Conservation (phyloP, 92 coral and sea anemone genomes). For the Palythoa grandis region DNA sequence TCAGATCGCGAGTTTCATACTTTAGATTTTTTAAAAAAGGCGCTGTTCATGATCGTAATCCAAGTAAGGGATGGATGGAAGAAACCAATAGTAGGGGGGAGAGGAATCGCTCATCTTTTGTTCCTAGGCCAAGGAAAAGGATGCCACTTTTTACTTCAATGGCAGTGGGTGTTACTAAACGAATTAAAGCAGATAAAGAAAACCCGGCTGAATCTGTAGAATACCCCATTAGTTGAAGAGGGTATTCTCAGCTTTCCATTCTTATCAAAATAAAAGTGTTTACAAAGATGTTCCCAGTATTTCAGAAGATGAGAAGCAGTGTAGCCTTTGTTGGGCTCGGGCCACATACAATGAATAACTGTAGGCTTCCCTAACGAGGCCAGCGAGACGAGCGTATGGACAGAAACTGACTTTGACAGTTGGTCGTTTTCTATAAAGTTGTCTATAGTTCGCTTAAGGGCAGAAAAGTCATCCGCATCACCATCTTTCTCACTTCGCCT, state of each 20-base stretch:
- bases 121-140: constrained; percentile 49
- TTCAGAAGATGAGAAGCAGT: constrained; percentile 26
- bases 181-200: constrained; percentile 50
- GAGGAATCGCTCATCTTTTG: constrained; percentile 50
- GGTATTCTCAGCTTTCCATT: constrained; percentile 43
- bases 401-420: constrained; percentile 53
- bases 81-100: constrained; percentile 59
- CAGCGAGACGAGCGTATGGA: constrained; percentile 49
- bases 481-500: background rate
- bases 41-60: constrained; percentile 65
- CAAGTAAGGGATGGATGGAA: constrained; percentile 55
- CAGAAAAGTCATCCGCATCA: constrained; percentile 6
- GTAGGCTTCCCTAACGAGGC: constrained; percentile 44
- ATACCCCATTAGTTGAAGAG: constrained; percentile 44
- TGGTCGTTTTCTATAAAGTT: constrained; percentile 30
- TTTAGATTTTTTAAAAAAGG: constrained; percentile 52
- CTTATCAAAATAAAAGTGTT: constrained; percentile 40
- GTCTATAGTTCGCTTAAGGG: constrained; percentile 21
- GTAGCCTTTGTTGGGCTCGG: constrained; percentile 52
- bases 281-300: constrained; percentile 31
- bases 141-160: constrained; percentile 40
- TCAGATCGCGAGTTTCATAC: constrained; percentile 56
- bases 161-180: constrained; percentile 40
- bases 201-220: constrained; percentile 61
- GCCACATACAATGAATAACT: constrained; percentile 58